phyloP scores from a whole-genome alignment of 2,888 invertebrate species.

The Rosalia funebris region DNA sequence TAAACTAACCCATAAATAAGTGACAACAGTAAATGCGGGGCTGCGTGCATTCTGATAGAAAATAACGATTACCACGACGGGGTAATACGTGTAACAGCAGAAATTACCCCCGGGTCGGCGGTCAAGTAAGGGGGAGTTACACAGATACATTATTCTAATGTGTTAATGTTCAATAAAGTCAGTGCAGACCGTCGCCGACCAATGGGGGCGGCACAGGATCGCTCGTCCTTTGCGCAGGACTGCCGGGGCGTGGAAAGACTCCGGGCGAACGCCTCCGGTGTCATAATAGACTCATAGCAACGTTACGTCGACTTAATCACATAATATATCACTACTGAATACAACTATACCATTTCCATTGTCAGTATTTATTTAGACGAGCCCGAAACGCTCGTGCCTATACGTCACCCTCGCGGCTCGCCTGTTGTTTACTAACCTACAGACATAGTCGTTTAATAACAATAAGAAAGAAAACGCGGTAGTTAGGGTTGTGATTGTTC shows the following conservation, averaged over 20 bases:
- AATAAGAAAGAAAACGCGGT: too few species aligned
- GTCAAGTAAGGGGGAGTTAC: conserved; percentile 51
- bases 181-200: conserved; percentile 41
- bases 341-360: conserved; percentile 48
- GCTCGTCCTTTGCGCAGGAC: conserved; percentile 51
- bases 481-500: neutral
- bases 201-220: conserved; percentile 45
- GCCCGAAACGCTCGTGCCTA: too few species aligned
- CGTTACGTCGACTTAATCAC: conserved; percentile 50
- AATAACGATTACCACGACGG: conserved; percentile 40
- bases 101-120: conserved; percentile 28
- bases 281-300: conserved; percentile 57
- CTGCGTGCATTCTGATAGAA: conserved; percentile 43
- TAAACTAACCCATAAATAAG: conserved; percentile 49
- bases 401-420: too few species aligned
- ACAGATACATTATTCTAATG: conserved; percentile 42
- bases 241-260: conserved; percentile 51
- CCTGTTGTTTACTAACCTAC: too few species aligned
- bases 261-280: conserved; percentile 54
- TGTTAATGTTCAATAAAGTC: conserved; percentile 38
- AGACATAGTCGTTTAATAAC: too few species aligned
- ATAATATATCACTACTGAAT: conserved; percentile 47
- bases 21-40: conserved; percentile 46
- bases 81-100: conserved; percentile 38
- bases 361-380: conserved; percentile 50